Base-by-base conservation (phyloP, 2,113 vertebrate genomes). In the Haemorhous mexicanus region DNA sequence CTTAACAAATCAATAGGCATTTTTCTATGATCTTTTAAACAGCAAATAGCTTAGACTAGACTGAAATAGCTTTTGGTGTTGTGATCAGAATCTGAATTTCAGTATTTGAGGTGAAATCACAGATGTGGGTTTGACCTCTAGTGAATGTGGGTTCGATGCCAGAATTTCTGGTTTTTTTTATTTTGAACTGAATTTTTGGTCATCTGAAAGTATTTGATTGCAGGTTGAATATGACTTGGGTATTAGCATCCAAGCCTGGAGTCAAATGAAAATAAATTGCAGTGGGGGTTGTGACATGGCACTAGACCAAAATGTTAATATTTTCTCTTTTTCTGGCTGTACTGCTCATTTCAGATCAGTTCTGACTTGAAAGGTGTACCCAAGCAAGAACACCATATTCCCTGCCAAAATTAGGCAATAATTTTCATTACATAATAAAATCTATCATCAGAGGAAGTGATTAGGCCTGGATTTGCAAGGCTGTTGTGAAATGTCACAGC, bases 401-500 rank as follows among this genome's bases (percentile, higher is more conserved):
- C 2, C 77, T 69, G 78, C 74, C 92, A 87, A 85, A 93, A 94
- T 89, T 68, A 69, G 61, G 58, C 74, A 93, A 82, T 18, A 61
- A 18, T 39, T 24, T 72, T 70, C 9, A n/a, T 61, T 82, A 9
- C 7, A 35, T 56, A 84, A 35, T 20, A 50, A 49, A 87, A 32
- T 76, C 73, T 75, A 3, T 92, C 64, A 93, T 75, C 77, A 82
- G 49, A 64, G 44, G 75, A 72, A 62, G 50, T 89, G 13, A 82
- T 76, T 44, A 91, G n/a, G 19, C 39, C 30, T 70, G 43, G 56
- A 84, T 22, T 82, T 73, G 28, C 23, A 73, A 66, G 53, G 46
- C 37, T 93, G 16, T 91, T 87, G 84, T 82, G 91, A 91, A 94
- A 92, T 61, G 13, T 76, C 16, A 68, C 32, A 79, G n/a, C 73